A percentile compares a stretch with the other conserved stretches of the same genome.
Evolutionary conservation across 2,888 invertebrate species (phyloP).

Genomic region (Incurvaria masculella): DNA sequence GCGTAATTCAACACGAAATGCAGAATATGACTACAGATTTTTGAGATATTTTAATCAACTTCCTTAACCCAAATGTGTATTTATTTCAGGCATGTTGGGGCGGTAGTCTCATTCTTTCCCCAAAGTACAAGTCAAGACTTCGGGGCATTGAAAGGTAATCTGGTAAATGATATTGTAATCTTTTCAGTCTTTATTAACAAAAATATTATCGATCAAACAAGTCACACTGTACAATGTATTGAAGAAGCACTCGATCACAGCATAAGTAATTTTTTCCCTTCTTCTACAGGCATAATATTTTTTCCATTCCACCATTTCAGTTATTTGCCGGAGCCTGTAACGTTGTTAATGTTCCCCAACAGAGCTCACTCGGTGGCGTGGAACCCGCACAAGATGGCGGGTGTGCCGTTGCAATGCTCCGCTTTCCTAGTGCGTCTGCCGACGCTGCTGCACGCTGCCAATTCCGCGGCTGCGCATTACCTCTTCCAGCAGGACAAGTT

Average conservation of each 20-base stretch:
- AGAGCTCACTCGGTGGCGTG: slow-evolving; percentile 77
- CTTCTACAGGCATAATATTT: too few species aligned
- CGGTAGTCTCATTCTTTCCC: slow-evolving; percentile 68
- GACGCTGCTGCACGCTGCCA: slow-evolving; percentile 62
- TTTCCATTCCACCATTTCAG: too few species aligned
- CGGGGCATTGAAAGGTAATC: slow-evolving; percentile 64
- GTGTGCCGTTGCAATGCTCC: slow-evolving; percentile 76
- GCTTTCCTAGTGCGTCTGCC: slow-evolving; percentile 62
- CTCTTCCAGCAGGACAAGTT: slow-evolving; percentile 84
- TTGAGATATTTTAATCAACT: slow-evolving; percentile 4
- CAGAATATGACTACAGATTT: neutral
- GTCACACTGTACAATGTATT: too few species aligned
- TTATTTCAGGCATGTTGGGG: slow-evolving; percentile 72
- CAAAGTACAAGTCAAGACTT: slow-evolving; percentile 58
- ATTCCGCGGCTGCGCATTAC: slow-evolving; percentile 70
- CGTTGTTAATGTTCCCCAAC: too few species aligned
- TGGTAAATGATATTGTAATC: too few species aligned
- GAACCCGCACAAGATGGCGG: slow-evolving; percentile 86
- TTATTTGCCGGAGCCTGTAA: slow-evolving; percentile 6
- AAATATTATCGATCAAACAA: too few species aligned
- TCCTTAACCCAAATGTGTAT: slow-evolving; percentile 3
- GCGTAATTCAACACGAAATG: too few species aligned
- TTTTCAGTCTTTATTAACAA: too few species aligned
- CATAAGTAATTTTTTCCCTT: too few species aligned
- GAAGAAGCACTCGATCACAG: neutral